Conservation (phyloP, 2,797 vertebrate genomes). For the Cottoperca gobio region DNA sequence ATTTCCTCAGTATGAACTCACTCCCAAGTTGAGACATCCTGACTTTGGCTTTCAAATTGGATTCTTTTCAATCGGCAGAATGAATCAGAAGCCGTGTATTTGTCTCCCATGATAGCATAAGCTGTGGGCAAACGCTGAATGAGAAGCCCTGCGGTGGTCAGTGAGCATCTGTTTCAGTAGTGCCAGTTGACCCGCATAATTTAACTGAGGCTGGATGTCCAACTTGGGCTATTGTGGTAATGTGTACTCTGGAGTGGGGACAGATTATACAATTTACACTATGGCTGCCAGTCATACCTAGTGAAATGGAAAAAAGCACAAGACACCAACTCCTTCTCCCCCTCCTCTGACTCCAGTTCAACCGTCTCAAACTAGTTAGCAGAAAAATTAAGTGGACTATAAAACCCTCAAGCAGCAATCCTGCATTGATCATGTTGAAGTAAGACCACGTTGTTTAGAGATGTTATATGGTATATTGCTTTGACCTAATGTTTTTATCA, state of each 20-base stretch:
- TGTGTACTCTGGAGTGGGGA: slow-evolving; percentile 20
- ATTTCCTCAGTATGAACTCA: slow-evolving; percentile 49
- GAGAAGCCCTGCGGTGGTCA: slow-evolving; percentile 30
- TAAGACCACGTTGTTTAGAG: background rate
- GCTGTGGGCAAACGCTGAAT: slow-evolving; percentile 22
- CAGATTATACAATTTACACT: slow-evolving; percentile 38
- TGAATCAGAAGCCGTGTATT: slow-evolving; percentile 48
- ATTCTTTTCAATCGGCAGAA: slow-evolving; percentile 57
- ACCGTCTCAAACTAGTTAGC: slow-evolving; percentile 20
- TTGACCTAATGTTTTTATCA: background rate
- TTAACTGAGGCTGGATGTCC: slow-evolving; percentile 33
- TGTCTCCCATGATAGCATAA: slow-evolving; percentile 41
- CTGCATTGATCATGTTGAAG: no score
- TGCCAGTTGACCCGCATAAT: slow-evolving; percentile 46
- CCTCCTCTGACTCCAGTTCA: background rate
- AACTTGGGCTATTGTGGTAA: slow-evolving; percentile 27
- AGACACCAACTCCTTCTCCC: background rate
- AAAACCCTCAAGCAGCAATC: slow-evolving; percentile 15
- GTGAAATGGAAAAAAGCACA: slow-evolving; percentile 6
- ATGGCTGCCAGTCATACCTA: slow-evolving; percentile 20
- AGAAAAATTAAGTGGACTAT: slow-evolving; percentile 19
- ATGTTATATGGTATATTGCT: background rate
- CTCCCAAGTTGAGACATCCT: slow-evolving; percentile 53
- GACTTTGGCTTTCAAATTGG: slow-evolving; percentile 61
- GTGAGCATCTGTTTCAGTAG: slow-evolving; percentile 51